A percentile compares a stretch with the other conserved stretches of the same genome.
phyloP scores from a whole-genome alignment of 2,797 vertebrate species.

The Prionace glauca region DNA sequence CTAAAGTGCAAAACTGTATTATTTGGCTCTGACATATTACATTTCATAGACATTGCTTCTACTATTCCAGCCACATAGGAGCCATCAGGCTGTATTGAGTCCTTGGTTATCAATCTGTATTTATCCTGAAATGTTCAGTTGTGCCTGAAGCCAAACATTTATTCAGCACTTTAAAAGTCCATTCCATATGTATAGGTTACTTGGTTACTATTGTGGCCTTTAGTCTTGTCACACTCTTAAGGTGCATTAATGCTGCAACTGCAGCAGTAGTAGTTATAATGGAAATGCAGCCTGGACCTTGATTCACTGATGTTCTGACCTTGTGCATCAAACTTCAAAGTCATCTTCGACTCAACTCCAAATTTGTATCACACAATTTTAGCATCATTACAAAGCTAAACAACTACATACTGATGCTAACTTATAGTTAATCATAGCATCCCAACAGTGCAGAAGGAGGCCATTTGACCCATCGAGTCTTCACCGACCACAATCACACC shows the following conservation, averaged over 20 bases:
- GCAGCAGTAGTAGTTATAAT: not conserved
- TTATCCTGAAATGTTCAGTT: not conserved
- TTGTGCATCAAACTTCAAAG: not conserved
- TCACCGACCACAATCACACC: no score
- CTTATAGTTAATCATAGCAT: not conserved
- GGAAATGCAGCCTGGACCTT: not conserved
- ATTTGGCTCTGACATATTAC: not conserved
- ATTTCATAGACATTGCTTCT: not conserved
- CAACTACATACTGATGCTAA: not conserved
- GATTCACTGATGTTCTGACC: not conserved
- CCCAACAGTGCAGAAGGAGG: no score
- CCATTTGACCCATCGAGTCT: no score
- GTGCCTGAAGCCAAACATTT: not conserved
- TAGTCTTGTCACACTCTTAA: not conserved
- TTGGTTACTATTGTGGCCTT: not conserved
- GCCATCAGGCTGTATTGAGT: not conserved
- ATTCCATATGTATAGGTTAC: not conserved
- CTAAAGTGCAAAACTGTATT: not conserved
- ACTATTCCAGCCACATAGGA: not conserved
- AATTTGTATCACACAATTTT: not conserved
- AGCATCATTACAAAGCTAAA: not conserved
- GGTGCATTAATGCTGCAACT: not conserved
- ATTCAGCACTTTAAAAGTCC: not conserved
- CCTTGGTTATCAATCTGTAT: not conserved
- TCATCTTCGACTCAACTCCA: not conserved